Percentiles rank a stretch among this genome's conserved stretches.
Evolutionary conservation across 1,140 invertebrate genomes (phyloP).

Genomic region (Charaxes varanes): DNA sequence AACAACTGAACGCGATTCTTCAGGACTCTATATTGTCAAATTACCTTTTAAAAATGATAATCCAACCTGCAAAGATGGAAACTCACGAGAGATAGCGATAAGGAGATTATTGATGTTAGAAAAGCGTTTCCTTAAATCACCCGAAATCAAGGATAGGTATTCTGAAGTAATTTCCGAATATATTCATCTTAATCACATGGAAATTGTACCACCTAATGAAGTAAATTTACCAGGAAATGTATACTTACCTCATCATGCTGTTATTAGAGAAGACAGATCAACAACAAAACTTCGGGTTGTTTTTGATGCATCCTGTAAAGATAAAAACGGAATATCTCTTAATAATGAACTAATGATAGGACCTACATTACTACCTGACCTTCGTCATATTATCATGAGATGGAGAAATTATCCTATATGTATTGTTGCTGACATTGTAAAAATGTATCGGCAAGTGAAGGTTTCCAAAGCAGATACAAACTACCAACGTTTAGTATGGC

Average conservation of each 20-base stretch:
- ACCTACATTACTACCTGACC: conserved; percentile 16
- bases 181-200: conserved; percentile 13
- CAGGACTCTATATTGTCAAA: conserved; percentile 14
- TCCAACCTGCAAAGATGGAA: conserved; percentile 7
- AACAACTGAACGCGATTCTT: conserved; percentile 8
- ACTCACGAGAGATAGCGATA: conserved; percentile 8
- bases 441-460: conserved; percentile 20
- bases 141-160: conserved; percentile 10
- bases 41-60: conserved; percentile 14
- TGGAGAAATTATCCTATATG: conserved; percentile 14
- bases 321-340: conserved; percentile 13
- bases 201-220: conserved; percentile 4
- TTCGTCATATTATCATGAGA: conserved; percentile 17
- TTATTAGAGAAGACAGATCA: conserved; percentile 16
- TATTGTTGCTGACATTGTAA: conserved; percentile 14
- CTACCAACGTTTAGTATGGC: conserved; percentile 20
- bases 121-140: conserved; percentile 5
- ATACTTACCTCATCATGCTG: conserved; percentile 19
- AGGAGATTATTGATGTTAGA: conserved; percentile 12
- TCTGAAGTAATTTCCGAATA: conserved; percentile 16
- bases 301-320: conserved; percentile 19
- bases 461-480: conserved; percentile 5
- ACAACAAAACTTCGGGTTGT: conserved; percentile 21
- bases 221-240: conserved; percentile 5
- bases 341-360: conserved; percentile 17